Conservation (phyloP, 2,113 vertebrate genomes). For the Balaenoptera acutorostrata region DNA sequence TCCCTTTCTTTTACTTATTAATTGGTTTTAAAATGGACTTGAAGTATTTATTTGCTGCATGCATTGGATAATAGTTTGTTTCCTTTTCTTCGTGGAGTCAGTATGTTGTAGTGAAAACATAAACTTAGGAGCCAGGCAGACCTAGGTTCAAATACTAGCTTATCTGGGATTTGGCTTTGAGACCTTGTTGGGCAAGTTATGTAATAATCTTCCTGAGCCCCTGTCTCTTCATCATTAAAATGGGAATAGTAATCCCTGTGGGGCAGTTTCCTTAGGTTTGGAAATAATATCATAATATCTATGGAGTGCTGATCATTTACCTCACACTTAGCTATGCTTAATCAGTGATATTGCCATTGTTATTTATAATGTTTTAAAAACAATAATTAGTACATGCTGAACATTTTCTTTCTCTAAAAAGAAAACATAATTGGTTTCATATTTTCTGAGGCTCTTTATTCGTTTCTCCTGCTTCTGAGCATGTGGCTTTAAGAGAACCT, state of each 20-base stretch:
- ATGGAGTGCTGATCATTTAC: background rate
- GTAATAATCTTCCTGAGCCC: background rate
- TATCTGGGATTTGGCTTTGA: background rate
- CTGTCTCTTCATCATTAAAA: background rate
- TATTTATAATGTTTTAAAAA: background rate
- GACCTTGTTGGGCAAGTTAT: background rate
- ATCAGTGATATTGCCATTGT: background rate
- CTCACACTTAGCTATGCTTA: background rate
- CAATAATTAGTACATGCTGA: background rate
- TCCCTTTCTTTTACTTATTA: background rate
- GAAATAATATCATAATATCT: background rate
- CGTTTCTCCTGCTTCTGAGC: background rate
- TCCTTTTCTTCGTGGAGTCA: background rate
- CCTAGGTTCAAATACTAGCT: background rate
- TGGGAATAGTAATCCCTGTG: background rate
- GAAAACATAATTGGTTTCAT: background rate
- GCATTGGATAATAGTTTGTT: background rate
- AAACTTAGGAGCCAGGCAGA: background rate
- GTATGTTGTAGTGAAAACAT: background rate
- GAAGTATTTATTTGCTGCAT: background rate
- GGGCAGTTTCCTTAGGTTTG: background rate
- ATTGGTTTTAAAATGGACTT: background rate
- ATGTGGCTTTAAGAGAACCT: background rate
- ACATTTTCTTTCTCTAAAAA: slow-evolving; percentile 1
- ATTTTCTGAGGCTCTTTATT: slow-evolving; percentile 2